Conservation (phyloP, 2,797 vertebrate species). For the Myotis vivesi region DNA sequence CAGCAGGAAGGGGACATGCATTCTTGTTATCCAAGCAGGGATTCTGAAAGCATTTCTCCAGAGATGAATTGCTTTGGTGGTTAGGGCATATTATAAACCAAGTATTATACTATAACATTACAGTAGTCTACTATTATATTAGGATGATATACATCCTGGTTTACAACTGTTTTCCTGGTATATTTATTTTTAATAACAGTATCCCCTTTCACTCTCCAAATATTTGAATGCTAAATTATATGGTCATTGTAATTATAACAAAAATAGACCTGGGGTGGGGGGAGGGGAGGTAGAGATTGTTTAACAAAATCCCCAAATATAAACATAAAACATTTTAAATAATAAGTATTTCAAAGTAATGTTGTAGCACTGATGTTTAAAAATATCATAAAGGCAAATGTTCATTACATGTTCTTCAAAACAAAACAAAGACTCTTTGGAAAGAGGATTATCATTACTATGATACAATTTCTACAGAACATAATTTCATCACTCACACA, state of each 20-base stretch:
- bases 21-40: background rate
- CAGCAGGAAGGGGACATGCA: background rate
- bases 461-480: background rate
- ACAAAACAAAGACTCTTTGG: background rate
- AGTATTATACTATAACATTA: background rate
- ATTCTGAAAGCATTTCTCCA: background rate
- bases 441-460: background rate
- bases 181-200: background rate
- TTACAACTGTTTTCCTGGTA: background rate
- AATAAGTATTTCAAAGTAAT: conserved; percentile 4
- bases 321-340: background rate
- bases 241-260: background rate
- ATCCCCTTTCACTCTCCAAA: background rate
- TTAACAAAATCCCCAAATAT: background rate
- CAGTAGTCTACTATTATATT: background rate
- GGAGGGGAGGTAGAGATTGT: background rate
- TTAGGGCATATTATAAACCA: background rate
- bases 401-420: background rate
- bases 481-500: background rate
- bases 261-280: background rate
- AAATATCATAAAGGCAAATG: background rate
- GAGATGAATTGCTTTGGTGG: background rate
- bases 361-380: background rate
- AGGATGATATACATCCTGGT: background rate
- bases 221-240: background rate